phyloP scores from a whole-genome alignment of 2,113 vertebrate species.

The Zapornia atra region DNA sequence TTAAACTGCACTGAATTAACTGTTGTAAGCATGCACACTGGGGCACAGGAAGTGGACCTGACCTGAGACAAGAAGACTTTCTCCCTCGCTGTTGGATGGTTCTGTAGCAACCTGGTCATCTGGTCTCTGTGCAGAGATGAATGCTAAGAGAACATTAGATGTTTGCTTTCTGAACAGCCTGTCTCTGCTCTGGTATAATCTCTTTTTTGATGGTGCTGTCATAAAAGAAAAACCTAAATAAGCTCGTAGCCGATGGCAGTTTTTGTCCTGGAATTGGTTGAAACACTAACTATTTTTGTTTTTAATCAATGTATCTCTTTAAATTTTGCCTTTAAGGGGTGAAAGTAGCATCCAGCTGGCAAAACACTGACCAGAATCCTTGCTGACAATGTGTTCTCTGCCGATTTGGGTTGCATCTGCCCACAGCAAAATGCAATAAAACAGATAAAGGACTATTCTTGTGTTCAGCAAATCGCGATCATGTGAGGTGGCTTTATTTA shows the following conservation, averaged over 20 bases:
- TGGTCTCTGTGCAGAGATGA: conserved; percentile 6
- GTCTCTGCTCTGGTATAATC: background rate
- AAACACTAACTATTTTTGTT: background rate
- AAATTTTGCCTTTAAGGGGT: background rate
- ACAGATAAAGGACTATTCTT: background rate
- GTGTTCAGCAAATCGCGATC: background rate
- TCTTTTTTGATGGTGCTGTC: background rate
- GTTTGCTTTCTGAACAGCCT: background rate
- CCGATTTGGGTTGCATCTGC: background rate
- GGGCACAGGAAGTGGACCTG: background rate
- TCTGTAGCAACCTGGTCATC: conserved; percentile 20
- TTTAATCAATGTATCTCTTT: background rate
- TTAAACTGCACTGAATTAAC: conserved; percentile 39
- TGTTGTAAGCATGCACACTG: background rate
- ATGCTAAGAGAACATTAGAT: background rate
- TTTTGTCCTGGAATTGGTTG: background rate
- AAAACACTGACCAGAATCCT: background rate
- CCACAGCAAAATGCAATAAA: background rate
- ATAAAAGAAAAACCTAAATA: background rate
- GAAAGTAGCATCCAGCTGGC: background rate
- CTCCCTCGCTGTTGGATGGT: background rate
- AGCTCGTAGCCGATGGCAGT: background rate
- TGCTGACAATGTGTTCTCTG: background rate
- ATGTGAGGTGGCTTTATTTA: background rate
- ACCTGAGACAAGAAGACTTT: background rate